Conservation (phyloP, 2,113 vertebrate genomes). For the Lycocorax pyrrhopterus region DNA sequence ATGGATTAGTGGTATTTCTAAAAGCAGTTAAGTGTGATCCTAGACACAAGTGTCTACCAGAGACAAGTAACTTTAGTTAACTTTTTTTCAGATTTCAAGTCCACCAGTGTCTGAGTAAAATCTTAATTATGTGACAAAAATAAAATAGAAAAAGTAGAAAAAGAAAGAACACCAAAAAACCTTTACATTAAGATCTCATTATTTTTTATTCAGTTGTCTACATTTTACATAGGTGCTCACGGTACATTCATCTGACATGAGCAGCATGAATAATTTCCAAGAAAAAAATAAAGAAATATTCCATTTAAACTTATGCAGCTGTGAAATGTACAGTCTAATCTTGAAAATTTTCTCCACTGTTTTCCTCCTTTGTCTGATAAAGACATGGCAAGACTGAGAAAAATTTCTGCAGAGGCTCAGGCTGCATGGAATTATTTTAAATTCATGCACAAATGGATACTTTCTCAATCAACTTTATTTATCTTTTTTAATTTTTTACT, state of each 20-base stretch:
- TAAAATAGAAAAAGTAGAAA: not conserved
- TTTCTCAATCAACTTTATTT: not conserved
- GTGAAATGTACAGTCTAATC: not conserved
- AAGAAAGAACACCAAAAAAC: rapidly evolving
- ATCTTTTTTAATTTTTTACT: not conserved
- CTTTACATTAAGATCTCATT: not conserved
- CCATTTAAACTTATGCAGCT: not conserved
- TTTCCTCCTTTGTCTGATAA: not conserved
- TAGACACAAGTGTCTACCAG: not conserved
- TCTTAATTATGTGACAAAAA: not conserved
- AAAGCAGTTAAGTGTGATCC: not conserved
- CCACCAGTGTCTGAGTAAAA: not conserved
- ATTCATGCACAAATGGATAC: not conserved
- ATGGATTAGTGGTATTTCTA: not conserved
- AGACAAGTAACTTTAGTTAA: not conserved
- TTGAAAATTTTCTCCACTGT: not conserved
- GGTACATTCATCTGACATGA: rapidly evolving
- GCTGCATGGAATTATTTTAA: not conserved
- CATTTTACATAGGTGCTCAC: not conserved
- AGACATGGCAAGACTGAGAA: not conserved
- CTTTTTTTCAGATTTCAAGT: not conserved
- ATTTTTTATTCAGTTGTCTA: not conserved
- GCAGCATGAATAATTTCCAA: not conserved
- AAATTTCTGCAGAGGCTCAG: not conserved
- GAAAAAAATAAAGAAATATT: not conserved